Evolutionary conservation across 2,888 invertebrate species (phyloP), one percentile per base, ranked within the genome.

Genomic region (Dolichomitus sp.): DNA sequence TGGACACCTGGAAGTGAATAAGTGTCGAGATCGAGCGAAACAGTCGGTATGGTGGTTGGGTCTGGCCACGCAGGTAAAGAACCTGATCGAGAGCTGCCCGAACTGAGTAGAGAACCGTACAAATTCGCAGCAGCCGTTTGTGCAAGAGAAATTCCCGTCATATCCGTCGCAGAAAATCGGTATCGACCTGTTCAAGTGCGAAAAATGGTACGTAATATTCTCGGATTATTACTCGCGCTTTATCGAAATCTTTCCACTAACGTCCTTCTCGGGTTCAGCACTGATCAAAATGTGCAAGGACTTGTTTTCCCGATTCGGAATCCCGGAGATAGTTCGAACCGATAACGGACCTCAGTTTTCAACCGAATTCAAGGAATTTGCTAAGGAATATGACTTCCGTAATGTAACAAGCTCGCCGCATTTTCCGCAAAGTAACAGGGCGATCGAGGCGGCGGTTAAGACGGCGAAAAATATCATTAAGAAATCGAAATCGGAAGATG

Each of bases 1-100:
- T 40, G 88, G 89, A 2, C 90, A 90, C 70, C 79, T 86, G 0
- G 89, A 89, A 0, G 84, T 89, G 30, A 85, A 70, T 7, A 89
- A 87, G 59, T 87, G 87, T 66, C 52, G 85, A 14, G 69, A 59
- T 7, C 33, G 86, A 37, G 88, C 88, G 6, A 83, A 83, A 61
- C 85, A 84, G 23, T 83, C 84, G 7, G 84, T 89, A 14, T 88
- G 87, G 87, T 89, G 87, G 87, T 48, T 80, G 1, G 87, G 87
- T 0, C 30, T 86, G 30, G 78, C 76, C 9, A 27, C 54, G 0
- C 81, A 86, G 19, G 40, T 87, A n/a, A 73, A 79, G 19, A 80
- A 86, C 33, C 12, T 84, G 4, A 73, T 87, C 11, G 57, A 78
- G 14, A 54, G 66, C 50, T 87, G 87, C 52, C 80, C 77, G 2